Percentiles rank a stretch among this genome's conserved stretches.
phyloP scores from a whole-genome alignment of 2,113 vertebrate genomes.

The Amblyornis subalaris region DNA sequence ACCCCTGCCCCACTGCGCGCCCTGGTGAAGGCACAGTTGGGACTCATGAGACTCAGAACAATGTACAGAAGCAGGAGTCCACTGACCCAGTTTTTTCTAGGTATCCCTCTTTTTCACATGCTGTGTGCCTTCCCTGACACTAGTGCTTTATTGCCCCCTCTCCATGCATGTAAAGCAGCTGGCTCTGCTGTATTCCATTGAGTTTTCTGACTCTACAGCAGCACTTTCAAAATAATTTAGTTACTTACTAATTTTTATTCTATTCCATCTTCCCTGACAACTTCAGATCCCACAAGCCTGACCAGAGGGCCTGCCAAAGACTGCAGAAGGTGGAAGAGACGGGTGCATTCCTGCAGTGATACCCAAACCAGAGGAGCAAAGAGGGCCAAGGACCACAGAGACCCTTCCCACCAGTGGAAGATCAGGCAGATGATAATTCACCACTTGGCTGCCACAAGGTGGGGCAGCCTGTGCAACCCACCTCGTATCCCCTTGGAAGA shows the following conservation, averaged over 20 bases:
- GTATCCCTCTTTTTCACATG: background rate
- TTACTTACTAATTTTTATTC: background rate
- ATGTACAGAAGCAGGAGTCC: background rate
- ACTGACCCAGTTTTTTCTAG: background rate
- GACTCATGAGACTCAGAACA: fast-evolving
- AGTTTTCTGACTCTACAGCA: background rate
- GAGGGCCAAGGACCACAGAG: fast-evolving
- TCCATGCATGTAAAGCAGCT: fast-evolving
- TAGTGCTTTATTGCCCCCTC: background rate
- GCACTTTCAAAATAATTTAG: background rate
- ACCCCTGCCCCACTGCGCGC: fast-evolving
- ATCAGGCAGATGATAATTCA: background rate
- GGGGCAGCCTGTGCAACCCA: fast-evolving
- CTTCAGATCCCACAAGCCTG: background rate
- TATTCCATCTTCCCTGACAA: background rate
- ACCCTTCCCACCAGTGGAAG: fast-evolving
- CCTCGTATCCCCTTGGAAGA: background rate
- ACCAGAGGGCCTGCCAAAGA: background rate
- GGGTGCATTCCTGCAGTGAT: fast-evolving
- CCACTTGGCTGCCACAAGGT: fast-evolving
- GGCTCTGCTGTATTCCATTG: background rate
- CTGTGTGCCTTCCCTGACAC: fast-evolving
- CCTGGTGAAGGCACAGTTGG: fast-evolving
- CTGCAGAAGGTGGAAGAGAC: background rate
- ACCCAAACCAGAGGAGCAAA: background rate